phyloP scores from a whole-genome alignment of 2,888 invertebrate species.

The Carcina quercana region DNA sequence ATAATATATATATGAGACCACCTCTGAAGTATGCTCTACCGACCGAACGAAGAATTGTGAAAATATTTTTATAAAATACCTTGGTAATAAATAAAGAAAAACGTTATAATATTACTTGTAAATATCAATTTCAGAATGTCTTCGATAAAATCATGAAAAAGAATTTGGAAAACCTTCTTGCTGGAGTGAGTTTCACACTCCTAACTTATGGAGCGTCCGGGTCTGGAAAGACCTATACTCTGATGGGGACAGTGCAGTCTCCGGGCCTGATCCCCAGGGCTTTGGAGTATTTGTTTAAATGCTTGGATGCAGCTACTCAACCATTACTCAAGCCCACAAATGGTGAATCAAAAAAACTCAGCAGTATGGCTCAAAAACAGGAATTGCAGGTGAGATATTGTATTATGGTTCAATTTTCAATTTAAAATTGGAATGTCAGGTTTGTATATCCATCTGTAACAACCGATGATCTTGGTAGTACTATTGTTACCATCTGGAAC shows the following conservation, averaged over 20 bases:
- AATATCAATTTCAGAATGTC: slow-evolving; percentile 48
- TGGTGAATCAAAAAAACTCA: slow-evolving; percentile 42
- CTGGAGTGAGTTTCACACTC: slow-evolving; percentile 83
- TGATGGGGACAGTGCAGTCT: slow-evolving; percentile 78
- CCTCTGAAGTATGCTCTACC: too few relatives aligned
- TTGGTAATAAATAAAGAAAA: too few relatives aligned
- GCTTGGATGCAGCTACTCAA: slow-evolving; percentile 52
- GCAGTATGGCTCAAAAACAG: slow-evolving; percentile 39
- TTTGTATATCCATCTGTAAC: too few relatives aligned
- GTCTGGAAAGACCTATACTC: slow-evolving; percentile 90
- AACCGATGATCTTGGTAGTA: too few relatives aligned
- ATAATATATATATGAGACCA: too few relatives aligned
- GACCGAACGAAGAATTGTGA: too few relatives aligned
- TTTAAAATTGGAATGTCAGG: too few relatives aligned
- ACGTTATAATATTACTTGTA: too few relatives aligned
- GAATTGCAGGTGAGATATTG: slow-evolving; percentile 46
- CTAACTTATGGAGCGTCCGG: slow-evolving; percentile 93
- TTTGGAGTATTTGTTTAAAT: slow-evolving; percentile 72
- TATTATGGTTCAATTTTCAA: too few relatives aligned
- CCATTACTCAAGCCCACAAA: slow-evolving; percentile 55
- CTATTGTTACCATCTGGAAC: too few relatives aligned
- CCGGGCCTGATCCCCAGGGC: slow-evolving; percentile 80
- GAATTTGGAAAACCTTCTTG: slow-evolving; percentile 72
- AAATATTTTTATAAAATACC: too few relatives aligned
- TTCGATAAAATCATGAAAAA: slow-evolving; percentile 74